These are phyloP conservation scores for Tympanoctomys barrerae DNA, from an alignment of 2,797 vertebrate genomes.

Conservation along the genomic window DNA sequence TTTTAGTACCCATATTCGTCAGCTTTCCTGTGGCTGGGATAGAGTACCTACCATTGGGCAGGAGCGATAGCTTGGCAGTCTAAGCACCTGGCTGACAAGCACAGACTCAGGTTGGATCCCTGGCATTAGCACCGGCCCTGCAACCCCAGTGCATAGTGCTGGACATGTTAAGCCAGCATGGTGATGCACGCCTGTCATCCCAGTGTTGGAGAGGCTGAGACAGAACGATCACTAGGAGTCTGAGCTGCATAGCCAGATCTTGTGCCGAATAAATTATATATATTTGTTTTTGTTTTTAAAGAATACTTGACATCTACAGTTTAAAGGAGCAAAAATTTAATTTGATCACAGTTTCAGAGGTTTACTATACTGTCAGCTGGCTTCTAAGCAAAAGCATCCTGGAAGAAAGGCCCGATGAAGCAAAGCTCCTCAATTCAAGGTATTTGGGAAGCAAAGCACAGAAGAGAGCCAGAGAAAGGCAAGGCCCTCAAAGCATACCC, in stretches of 20 bases:
- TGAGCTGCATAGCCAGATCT: too few relatives aligned
- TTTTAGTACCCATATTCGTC: not conserved
- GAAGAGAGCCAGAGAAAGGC: not conserved
- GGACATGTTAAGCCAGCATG: too few relatives aligned
- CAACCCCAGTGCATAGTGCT: too few relatives aligned
- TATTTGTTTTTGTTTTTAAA: too few relatives aligned
- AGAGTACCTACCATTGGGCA: not conserved
- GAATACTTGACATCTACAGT: not conserved
- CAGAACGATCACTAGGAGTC: too few relatives aligned
- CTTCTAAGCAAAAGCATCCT: not conserved
- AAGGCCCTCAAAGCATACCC: not conserved
- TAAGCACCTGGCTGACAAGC: too few relatives aligned
- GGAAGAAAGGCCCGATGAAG: not conserved
- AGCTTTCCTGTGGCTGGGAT: not conserved
- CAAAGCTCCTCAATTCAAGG: not conserved
- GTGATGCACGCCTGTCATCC: too few relatives aligned
- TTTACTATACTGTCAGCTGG: not conserved
- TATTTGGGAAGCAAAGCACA: not conserved
- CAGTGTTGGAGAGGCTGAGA: too few relatives aligned
- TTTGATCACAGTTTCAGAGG: not conserved
- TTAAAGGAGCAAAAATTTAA: not conserved
- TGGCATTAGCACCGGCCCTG: too few relatives aligned
- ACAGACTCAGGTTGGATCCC: too few relatives aligned
- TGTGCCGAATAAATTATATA: too few relatives aligned
- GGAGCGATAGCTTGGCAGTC: too few relatives aligned